Percentiles rank a stretch among this genome's conserved stretches.
phyloP scores from a whole-genome alignment of 2,888 invertebrate genomes.

The Camponotus fellah region DNA sequence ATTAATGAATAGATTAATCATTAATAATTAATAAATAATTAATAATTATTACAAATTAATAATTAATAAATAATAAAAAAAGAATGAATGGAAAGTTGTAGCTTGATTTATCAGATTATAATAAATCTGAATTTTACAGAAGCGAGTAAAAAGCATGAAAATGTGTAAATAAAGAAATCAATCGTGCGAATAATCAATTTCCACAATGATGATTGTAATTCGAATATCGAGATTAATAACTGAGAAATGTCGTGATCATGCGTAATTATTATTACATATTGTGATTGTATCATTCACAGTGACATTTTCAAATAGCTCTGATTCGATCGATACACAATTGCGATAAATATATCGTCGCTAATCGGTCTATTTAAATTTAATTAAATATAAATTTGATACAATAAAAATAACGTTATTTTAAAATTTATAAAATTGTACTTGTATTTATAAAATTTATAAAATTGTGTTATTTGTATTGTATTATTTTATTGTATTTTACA shows the following conservation, averaged over 20 bases:
- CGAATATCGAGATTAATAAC: not conserved
- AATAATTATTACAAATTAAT: no score
- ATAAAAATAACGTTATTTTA: no score
- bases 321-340: not conserved
- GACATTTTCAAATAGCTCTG: not conserved
- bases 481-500: not conserved
- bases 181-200: not conserved
- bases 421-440: no score
- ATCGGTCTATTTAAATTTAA: not conserved
- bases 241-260: slow-evolving; percentile 1
- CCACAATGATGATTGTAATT: not conserved
- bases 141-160: not conserved
- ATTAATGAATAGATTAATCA: no score
- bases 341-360: not conserved
- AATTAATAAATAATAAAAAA: no score
- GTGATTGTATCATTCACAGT: not conserved
- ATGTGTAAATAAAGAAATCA: not conserved
- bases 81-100: no score
- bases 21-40: no score
- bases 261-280: not conserved
- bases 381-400: not conserved
- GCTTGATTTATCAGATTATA: not conserved
- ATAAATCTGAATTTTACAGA: not conserved
- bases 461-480: no score
- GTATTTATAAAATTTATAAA: no score